Base-by-base conservation (phyloP, 2,888 invertebrate genomes). In the Tribolium freemani region DNA sequence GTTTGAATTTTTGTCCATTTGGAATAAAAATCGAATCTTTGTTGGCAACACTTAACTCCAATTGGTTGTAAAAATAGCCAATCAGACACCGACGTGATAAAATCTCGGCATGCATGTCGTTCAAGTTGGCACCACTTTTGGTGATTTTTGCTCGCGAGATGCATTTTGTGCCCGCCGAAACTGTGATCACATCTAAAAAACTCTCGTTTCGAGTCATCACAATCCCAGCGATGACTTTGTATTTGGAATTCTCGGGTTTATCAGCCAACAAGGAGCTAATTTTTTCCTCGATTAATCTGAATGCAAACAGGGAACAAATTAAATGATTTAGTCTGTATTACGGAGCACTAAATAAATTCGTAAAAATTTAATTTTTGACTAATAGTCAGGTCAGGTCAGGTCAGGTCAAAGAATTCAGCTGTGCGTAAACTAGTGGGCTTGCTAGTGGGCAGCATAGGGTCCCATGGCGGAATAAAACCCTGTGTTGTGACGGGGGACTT, bases 221-320 rank as follows among this genome's bases (percentile, higher is more conserved):
- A 53, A 53, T 53, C 6, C 53, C 53, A 21, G 53, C 53, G 13
- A 53, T n/a, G 46, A 46, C 46, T 46, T 46, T 46, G n/a, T 46
- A 5, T 2, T 46, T 31, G 5, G 31, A 31, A 9, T 31, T 5
- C 2, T 31, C 9, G 9, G 31, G 31, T 8, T 31, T 9, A 3
- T 31, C 9, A 31, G 1, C 9, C 9, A 31, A 31, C 5, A 31
- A 9, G 1, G 31, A 31, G 5, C 9, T 2, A 31, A 31, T 31
- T 31, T 31, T 31, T 1, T 31, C 31, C 9, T 31, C 31, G 9
- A 31, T 9, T 31, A 31, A 31, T 31, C 31, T 31, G 2, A 31
- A 31, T 16, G 16, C 16, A 16, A 16, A 16, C 2, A 16, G 16
- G 16, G 2, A 16, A 16, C 16, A 2, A 16, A 16, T n/a, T n/a